Conservation (phyloP, 2,797 vertebrate species). For the Leptatherina wallacei region DNA sequence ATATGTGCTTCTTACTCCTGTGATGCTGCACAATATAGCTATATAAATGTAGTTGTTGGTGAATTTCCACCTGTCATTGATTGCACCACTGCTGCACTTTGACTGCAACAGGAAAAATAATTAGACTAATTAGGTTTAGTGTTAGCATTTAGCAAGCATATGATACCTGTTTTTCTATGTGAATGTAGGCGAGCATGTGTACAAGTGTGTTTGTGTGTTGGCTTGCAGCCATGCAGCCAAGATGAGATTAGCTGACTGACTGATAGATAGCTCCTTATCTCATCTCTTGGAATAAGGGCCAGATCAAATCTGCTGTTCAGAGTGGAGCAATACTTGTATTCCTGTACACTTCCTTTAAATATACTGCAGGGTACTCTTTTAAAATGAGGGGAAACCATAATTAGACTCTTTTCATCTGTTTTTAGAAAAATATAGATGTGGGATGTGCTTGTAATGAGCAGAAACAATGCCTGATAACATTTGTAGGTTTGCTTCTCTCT, state of each 20-base stretch:
- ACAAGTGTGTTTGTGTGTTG: conserved; percentile 25
- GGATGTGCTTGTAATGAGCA: conserved; percentile 18
- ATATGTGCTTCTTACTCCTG: conserved; percentile 27
- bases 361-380: conserved; percentile 23
- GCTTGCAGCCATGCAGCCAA: conserved; percentile 57
- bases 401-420: conserved; percentile 21
- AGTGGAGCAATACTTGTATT: conserved; percentile 23
- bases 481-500: conserved; percentile 10
- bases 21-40: conserved; percentile 17
- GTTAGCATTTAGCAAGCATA: not conserved
- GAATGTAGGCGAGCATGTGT: not conserved
- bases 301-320: conserved; percentile 37
- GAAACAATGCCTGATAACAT: conserved; percentile 7
- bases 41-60: too few relatives aligned
- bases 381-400: conserved; percentile 34
- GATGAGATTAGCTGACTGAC: conserved; percentile 63
- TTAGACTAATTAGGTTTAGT: not conserved
- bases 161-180: conserved; percentile 3
- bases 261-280: conserved; percentile 58
- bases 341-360: conserved; percentile 27
- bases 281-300: conserved; percentile 38
- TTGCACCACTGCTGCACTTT: conserved; percentile 19
- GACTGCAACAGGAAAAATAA: conserved; percentile 9
- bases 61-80: too few relatives aligned
- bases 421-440: conserved; percentile 19